Evolutionary conservation across 2,113 vertebrate genomes (phyloP).

Genomic region (Baryphthengus martii): DNA sequence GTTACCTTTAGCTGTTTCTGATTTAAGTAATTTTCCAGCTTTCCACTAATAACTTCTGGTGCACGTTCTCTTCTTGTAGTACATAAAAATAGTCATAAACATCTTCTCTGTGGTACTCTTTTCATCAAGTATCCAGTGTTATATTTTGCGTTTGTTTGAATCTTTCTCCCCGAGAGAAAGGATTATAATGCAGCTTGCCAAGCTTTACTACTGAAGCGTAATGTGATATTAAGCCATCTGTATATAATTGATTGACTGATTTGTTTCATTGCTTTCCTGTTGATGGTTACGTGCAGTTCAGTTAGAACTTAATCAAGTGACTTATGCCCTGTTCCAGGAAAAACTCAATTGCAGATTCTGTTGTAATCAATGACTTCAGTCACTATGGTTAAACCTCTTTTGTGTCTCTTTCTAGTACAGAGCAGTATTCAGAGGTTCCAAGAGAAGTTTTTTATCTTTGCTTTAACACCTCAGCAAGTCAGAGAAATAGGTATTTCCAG

Average conservation of each 20-base stretch:
- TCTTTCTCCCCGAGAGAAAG: neutral
- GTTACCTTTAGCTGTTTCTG: neutral
- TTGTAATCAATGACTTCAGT: neutral
- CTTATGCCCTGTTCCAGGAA: neutral
- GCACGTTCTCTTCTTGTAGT: neutral
- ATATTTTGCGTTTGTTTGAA: neutral
- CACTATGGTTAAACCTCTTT: neutral
- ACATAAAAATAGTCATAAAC: too few relatives aligned
- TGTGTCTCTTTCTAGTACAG: slow-evolving; percentile 72
- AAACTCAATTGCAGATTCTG: neutral
- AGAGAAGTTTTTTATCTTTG: slow-evolving; percentile 97
- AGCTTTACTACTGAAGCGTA: neutral
- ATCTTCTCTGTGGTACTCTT: neutral
- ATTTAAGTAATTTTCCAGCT: neutral
- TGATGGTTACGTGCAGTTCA: neutral
- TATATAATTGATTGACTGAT: neutral
- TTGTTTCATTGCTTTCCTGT: neutral
- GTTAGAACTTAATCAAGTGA: neutral
- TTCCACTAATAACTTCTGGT: neutral
- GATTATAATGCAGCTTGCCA: neutral
- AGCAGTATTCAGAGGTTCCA: slow-evolving; percentile 91
- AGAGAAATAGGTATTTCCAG: slow-evolving; percentile 98
- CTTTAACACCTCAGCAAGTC: slow-evolving; percentile 96
- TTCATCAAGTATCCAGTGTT: neutral
- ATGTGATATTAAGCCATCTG: neutral